Base-by-base conservation (phyloP, 2,797 vertebrate genomes). In the Cottoperca gobio region DNA sequence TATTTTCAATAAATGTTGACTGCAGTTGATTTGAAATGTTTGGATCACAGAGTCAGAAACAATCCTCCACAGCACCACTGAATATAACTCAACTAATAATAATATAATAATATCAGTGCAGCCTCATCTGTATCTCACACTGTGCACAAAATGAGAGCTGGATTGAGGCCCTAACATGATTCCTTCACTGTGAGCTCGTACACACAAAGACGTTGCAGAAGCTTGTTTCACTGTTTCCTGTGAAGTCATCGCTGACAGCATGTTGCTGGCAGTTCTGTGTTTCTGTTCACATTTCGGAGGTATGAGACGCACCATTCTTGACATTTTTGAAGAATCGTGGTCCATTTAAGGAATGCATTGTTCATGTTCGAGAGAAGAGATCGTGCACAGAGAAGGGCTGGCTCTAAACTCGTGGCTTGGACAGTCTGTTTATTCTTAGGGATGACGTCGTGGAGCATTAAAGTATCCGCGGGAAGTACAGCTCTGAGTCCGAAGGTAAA, bases 341-440 rank as follows among this genome's bases (percentile, higher is more conserved):
- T 69, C 79, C 54, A 87, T 88, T 88, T 87, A 89, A 83, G 87
- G 87, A 90, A 84, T 60, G 75, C 69, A 71, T 76, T 79, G 64
- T 78, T 86, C 66, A 81, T 54, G 55, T 79, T 9, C 43, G 58
- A 64, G 55, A n/a, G 72, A 69, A 60, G 39, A 72, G 58, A 57
- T 76, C 54, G 49, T 58, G 76, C 60, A 71, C 54, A 74, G 67
- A 48, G 52, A 79, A 65, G 46, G 23, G 48, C 68, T 68, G 24
- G 24, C 62, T 76, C 54, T 11, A 50, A 77, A 74, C 52, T 46
- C 68, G 46, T 33, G 62, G 66, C 62, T 67, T 69, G 73, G 79
- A 85, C 79, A 73, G 64, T 81, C 59, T 88, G 81, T 61, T 81
- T 84, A 73, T 84, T 84, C 83, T 89, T 82, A 79, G 61, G 1